phyloP scores from a whole-genome alignment of 2,113 vertebrate species.

The Dicerorhinus sumatrensis region DNA sequence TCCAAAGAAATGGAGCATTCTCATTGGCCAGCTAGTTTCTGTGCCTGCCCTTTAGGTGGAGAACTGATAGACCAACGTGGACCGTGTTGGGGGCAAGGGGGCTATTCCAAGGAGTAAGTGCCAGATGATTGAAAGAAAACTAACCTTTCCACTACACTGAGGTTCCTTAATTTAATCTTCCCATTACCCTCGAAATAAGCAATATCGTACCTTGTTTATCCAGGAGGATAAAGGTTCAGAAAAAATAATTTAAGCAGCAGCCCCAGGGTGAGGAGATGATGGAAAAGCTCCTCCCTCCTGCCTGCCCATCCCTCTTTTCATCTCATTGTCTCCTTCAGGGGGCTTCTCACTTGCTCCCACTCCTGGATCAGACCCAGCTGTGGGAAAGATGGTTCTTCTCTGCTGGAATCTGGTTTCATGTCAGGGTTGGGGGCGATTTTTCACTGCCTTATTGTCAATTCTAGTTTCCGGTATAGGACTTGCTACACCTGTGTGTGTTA shows the following conservation, averaged over 20 bases:
- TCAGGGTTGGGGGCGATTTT: not conserved
- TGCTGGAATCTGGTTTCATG: not conserved
- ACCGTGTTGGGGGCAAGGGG: too few relatives aligned
- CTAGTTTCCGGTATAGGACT: fast-evolving
- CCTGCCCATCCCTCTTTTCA: too few relatives aligned
- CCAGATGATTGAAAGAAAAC: not conserved
- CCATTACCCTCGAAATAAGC: not conserved
- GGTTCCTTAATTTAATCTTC: not conserved
- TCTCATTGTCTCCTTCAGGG: fast-evolving
- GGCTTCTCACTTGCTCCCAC: not conserved
- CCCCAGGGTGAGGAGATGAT: not conserved
- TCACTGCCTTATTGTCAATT: not conserved
- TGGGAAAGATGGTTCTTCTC: not conserved
- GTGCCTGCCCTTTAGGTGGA: not conserved
- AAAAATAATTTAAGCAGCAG: not conserved
- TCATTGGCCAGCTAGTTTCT: not conserved
- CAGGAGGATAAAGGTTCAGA: not conserved
- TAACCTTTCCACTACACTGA: not conserved
- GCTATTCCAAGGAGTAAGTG: not conserved
- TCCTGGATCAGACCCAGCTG: not conserved
- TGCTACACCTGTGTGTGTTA: not conserved
- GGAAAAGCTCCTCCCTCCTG: not conserved
- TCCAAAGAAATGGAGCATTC: not conserved
- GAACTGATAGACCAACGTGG: not conserved
- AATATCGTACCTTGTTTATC: not conserved